These are phyloP conservation scores for Trichechus manatus DNA, from an alignment of 2,113 vertebrate genomes.

Conservation along the genomic window DNA sequence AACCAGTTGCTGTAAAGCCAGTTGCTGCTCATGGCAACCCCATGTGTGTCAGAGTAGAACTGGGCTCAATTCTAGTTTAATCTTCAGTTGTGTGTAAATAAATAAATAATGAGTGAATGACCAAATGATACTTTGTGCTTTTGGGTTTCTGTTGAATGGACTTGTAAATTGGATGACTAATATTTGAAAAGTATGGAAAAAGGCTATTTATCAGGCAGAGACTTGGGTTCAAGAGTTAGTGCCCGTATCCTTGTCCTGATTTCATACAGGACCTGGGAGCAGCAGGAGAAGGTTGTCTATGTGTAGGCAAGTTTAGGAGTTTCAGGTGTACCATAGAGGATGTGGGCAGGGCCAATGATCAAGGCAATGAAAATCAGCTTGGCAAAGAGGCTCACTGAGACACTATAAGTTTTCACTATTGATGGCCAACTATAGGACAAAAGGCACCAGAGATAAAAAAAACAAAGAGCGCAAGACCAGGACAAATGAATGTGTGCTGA, in stretches of 20 bases:
- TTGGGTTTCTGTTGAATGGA: background rate
- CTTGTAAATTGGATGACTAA: background rate
- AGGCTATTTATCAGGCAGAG: background rate
- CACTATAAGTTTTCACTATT: rapidly evolving
- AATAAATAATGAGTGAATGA: background rate
- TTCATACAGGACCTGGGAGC: background rate
- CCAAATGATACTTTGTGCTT: background rate
- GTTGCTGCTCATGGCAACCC: background rate
- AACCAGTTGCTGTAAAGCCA: background rate
- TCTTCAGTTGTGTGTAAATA: background rate
- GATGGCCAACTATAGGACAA: background rate
- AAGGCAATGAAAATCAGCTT: background rate
- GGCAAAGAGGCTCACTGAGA: background rate
- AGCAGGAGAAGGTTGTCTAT: background rate
- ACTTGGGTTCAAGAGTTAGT: background rate
- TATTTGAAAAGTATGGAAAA: background rate
- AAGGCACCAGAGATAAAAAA: background rate
- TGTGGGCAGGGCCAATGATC: background rate
- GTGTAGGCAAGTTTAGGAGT: background rate
- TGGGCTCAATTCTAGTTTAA: background rate
- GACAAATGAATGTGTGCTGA: background rate
- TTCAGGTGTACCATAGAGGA: background rate
- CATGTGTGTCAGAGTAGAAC: background rate
- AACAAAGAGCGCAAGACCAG: background rate
- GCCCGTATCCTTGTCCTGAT: background rate